These are phyloP conservation scores for Ernsta delagoae DNA, from an alignment of 2,888 invertebrate species.

Conservation along the genomic window DNA sequence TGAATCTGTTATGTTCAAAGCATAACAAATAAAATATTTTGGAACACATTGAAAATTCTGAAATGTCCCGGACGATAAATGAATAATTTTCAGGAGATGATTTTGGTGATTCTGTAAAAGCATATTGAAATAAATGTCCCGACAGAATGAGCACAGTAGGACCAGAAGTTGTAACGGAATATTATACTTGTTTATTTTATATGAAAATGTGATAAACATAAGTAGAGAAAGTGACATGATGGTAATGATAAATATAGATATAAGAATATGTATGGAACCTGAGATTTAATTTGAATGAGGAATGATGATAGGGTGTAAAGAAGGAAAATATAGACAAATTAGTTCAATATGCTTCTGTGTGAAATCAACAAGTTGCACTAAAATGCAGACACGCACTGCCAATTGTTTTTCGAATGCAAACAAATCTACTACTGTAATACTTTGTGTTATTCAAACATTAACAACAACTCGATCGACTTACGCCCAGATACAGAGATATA, in stretches of 20 bases:
- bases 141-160: conserved; percentile 30
- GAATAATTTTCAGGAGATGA: conserved; percentile 64
- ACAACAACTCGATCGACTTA: conserved; percentile 67
- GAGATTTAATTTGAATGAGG: conserved; percentile 5
- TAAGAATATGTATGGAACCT: neutral
- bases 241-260: neutral
- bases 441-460: conserved; percentile 49
- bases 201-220: neutral
- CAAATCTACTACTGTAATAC: conserved; percentile 63
- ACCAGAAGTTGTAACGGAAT: conserved; percentile 28
- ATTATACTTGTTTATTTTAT: neutral
- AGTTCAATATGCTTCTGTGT: conserved; percentile 79
- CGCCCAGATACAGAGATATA: conserved; percentile 75
- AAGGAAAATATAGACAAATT: conserved; percentile 52
- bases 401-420: conserved; percentile 65
- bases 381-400: conserved; percentile 86
- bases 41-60: conserved; percentile 59
- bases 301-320: conserved; percentile 25
- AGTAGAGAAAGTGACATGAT: neutral
- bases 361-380: conserved; percentile 80
- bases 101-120: conserved; percentile 72
- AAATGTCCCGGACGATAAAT: conserved; percentile 64
- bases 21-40: conserved; percentile 18
- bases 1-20: conserved; percentile 27
- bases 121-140: conserved; percentile 79